Percentiles rank a stretch among this genome's conserved stretches.
Evolutionary conservation across 2,113 vertebrate genomes (phyloP).

Genomic region (Eptesicus fuscus): DNA sequence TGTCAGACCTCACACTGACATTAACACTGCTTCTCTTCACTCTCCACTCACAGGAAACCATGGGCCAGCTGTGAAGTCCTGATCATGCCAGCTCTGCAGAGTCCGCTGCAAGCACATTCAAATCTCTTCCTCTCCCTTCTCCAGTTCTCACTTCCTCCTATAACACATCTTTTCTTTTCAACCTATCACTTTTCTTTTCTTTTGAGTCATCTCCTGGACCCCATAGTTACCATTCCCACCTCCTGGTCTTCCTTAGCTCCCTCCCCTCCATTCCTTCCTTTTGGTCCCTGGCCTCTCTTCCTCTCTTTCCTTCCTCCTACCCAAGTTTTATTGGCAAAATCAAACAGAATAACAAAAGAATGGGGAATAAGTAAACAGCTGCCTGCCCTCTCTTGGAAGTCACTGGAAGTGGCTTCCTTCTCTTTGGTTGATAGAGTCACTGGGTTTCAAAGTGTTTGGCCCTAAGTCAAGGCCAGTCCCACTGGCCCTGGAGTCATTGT

Average conservation of each 20-base stretch:
- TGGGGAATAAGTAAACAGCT: conserved; percentile 39
- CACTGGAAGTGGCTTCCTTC: conserved; percentile 3
- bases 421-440: background rate
- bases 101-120: background rate
- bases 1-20: background rate
- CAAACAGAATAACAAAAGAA: conserved; percentile 41
- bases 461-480: conserved; percentile 45
- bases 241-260: background rate
- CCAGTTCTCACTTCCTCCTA: background rate
- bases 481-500: background rate
- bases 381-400: background rate
- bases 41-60: background rate
- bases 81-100: background rate
- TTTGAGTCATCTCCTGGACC: background rate
- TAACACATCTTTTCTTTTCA: background rate
- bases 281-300: background rate
- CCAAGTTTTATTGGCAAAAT: conserved; percentile 30
- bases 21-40: background rate
- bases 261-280: background rate
- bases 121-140: background rate
- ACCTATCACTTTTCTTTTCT: background rate
- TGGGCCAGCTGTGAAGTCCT: background rate
- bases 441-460: conserved; percentile 32
- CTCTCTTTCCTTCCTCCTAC: conserved; percentile 50
- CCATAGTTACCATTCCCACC: background rate